Evolutionary conservation across 2,113 vertebrate genomes (phyloP).

Genomic region (Perccottus glenii): DNA sequence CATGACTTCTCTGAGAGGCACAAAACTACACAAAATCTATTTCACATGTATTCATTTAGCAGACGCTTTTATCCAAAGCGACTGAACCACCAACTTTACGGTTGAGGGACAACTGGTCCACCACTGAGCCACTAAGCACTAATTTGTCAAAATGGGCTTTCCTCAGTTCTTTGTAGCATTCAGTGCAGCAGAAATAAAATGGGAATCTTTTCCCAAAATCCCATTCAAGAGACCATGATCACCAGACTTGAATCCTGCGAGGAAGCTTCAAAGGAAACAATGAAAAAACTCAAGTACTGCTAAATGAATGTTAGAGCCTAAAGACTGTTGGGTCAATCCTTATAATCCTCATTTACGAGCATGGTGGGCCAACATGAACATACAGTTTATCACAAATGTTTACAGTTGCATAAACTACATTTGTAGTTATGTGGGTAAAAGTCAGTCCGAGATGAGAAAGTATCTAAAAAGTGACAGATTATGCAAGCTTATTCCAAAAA

Average conservation of each 20-base stretch:
- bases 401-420: conserved; percentile 4
- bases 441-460: not conserved
- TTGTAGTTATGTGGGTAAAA: not conserved
- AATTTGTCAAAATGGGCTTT: conserved; percentile 16
- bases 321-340: conserved; percentile 36
- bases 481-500: conserved; percentile 55
- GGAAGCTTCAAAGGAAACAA: not conserved
- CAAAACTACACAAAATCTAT: conserved; percentile 23
- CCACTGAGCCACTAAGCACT: conserved; percentile 32
- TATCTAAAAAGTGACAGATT: conserved; percentile 34
- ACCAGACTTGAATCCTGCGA: not conserved
- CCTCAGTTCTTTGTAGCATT: conserved; percentile 30
- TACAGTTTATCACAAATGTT: not conserved
- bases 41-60: too few species aligned
- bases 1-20: conserved; percentile 39
- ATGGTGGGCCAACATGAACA: not conserved
- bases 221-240: too few species aligned
- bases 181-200: conserved; percentile 39
- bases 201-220: not conserved
- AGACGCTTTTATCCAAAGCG: too few species aligned
- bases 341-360: not conserved
- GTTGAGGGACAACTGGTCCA: too few species aligned
- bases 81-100: too few species aligned
- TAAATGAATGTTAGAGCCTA: conserved; percentile 14
- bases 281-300: not conserved